Evolutionary conservation across 2,797 vertebrate species (phyloP).

Genomic region (Aphelocoma californica): DNA sequence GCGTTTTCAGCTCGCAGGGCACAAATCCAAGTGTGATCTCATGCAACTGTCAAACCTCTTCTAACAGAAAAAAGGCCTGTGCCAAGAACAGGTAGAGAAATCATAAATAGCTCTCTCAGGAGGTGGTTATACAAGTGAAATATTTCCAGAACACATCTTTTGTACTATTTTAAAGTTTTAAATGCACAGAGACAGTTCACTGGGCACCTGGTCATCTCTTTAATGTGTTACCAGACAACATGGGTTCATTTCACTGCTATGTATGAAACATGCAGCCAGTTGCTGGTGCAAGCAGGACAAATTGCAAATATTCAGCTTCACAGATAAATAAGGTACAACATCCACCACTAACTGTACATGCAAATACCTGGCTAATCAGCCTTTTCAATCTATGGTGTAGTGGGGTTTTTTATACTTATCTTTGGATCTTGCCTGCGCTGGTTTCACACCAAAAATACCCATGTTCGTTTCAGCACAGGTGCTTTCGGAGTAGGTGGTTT

Average conservation of each 20-base stretch:
- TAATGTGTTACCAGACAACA: not conserved
- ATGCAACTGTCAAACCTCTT: slow-evolving; percentile 56
- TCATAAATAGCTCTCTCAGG: slow-evolving; percentile 26
- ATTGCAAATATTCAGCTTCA: fast-evolving
- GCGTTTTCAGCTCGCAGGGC: slow-evolving; percentile 51
- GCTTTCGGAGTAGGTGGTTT: not conserved
- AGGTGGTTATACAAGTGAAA: not conserved
- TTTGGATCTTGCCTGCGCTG: not conserved
- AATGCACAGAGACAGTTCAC: not conserved
- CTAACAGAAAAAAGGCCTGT: slow-evolving; percentile 32
- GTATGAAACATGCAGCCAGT: not conserved
- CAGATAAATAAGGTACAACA: not conserved
- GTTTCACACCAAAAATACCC: not conserved
- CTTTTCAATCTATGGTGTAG: not conserved
- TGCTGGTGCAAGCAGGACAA: not conserved
- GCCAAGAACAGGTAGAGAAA: slow-evolving; percentile 41
- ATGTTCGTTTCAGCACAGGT: not conserved
- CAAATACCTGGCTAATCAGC: not conserved
- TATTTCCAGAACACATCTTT: not conserved
- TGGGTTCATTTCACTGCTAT: fast-evolving
- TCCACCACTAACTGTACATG: not conserved
- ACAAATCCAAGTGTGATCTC: slow-evolving; percentile 66
- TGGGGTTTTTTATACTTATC: not conserved
- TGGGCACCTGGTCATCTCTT: not conserved
- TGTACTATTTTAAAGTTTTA: not conserved